Evolutionary conservation across 2,797 vertebrate genomes (phyloP).

Genomic region (Allobates femoralis): DNA sequence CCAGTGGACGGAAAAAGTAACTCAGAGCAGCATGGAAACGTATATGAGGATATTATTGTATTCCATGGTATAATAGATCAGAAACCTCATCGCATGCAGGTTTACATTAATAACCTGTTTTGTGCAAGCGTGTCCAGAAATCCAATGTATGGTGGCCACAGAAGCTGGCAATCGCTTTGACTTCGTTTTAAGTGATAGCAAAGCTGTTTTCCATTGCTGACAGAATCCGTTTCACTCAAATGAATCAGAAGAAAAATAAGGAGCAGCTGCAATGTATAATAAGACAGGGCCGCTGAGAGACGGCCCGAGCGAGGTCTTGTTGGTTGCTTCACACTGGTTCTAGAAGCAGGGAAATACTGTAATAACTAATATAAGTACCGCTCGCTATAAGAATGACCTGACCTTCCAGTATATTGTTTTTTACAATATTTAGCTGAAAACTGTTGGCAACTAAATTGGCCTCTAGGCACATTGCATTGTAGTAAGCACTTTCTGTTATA

Average conservation of each 20-base stretch:
- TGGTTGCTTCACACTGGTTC: slow-evolving; percentile 11
- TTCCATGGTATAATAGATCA: not conserved
- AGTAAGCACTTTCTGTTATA: not conserved
- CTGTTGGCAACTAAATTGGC: slow-evolving; percentile 24
- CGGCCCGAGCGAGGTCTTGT: not conserved
- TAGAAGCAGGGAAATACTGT: slow-evolving; percentile 16
- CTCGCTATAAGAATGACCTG: slow-evolving; percentile 2
- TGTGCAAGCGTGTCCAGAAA: slow-evolving; percentile 15
- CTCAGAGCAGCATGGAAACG: slow-evolving; percentile 7
- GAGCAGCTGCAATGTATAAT: slow-evolving; percentile 49
- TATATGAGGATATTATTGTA: slow-evolving; percentile 4
- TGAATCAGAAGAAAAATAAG: slow-evolving; percentile 35
- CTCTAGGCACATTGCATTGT: slow-evolving; percentile 18
- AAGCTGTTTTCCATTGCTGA: slow-evolving; percentile 41
- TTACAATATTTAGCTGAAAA: slow-evolving; percentile 19
- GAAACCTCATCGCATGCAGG: not conserved
- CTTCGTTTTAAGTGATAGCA: slow-evolving; percentile 13
- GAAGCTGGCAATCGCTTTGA: slow-evolving; percentile 32
- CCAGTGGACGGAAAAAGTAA: slow-evolving; percentile 48
- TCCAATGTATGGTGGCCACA: slow-evolving; percentile 21
- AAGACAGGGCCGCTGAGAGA: slow-evolving; percentile 27
- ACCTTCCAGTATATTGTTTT: slow-evolving; percentile 13
- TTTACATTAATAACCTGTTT: slow-evolving; percentile 17
- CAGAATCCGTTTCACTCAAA: slow-evolving; percentile 15
- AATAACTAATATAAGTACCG: not conserved